Conservation (phyloP, 2,888 invertebrate genomes). For the Tholera decimalis region DNA sequence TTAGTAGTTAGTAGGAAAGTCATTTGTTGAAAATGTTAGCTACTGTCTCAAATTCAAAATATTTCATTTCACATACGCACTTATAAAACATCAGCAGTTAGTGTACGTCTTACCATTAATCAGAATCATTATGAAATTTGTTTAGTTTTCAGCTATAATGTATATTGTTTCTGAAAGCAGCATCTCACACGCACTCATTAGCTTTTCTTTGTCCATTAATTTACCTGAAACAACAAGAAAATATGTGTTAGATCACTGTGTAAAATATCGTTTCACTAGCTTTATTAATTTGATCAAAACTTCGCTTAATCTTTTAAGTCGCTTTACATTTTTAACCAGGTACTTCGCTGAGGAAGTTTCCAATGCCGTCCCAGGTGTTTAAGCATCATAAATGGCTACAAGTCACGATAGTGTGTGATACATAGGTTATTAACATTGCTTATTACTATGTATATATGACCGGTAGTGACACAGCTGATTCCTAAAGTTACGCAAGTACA, state of each 20-base stretch:
- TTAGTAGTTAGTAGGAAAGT: no score
- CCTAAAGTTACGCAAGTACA: constrained; percentile 32
- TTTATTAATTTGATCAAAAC: constrained; percentile 12
- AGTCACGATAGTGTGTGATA: constrained; percentile 27
- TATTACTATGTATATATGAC: constrained; percentile 8
- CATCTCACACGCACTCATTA: not conserved
- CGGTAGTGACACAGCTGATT: constrained; percentile 16
- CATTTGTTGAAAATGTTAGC: no score
- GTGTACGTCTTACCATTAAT: constrained; percentile 19
- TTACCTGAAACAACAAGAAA: constrained; percentile 67
- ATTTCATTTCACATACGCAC: no score
- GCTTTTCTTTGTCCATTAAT: not conserved
- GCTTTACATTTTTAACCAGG: constrained; percentile 2
- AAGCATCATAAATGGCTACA: not conserved
- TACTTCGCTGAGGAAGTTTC: constrained; percentile 18
- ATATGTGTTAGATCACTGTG: constrained; percentile 10
- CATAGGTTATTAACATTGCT: constrained; percentile 27
- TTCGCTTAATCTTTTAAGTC: not conserved
- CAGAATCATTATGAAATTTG: not conserved
- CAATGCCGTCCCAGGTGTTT: not conserved
- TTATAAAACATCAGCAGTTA: not conserved
- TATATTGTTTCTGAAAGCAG: not conserved
- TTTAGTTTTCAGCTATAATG: not conserved
- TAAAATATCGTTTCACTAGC: not conserved
- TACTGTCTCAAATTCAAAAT: no score